Conservation (phyloP, 2,888 invertebrate species). For the Fragum sueziense region DNA sequence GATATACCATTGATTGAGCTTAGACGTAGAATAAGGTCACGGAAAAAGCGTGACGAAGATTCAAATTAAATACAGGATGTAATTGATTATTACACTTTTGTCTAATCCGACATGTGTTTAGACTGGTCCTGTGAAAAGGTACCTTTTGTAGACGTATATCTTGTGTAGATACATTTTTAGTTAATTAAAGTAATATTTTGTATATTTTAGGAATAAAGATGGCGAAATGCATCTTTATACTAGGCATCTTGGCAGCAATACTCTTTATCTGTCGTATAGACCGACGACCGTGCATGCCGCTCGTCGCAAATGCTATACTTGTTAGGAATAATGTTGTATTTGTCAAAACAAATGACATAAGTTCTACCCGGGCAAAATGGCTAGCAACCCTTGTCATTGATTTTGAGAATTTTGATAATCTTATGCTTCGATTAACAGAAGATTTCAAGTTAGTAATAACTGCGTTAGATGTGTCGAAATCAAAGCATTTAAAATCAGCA, state of each 20-base stretch:
- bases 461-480: neutral
- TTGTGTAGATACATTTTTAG: neutral
- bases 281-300: no score
- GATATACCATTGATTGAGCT: neutral
- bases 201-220: no score
- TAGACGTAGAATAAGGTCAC: neutral
- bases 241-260: neutral
- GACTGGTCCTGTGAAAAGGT: no score
- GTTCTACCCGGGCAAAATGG: neutral
- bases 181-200: no score
- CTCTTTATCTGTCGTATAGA: neutral
- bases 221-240: no score
- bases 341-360: neutral
- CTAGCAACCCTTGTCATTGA: constrained; percentile 7
- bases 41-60: neutral
- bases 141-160: no score
- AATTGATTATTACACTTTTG: no score
- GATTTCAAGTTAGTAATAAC: neutral
- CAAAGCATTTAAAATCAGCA: neutral
- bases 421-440: neutral
- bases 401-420: neutral
- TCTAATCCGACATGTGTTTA: no score
- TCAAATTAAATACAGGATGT: no score
- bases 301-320: neutral
- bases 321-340: neutral